phyloP scores from a whole-genome alignment of 2,113 vertebrate species.

The Megaleporinus macrocephalus region DNA sequence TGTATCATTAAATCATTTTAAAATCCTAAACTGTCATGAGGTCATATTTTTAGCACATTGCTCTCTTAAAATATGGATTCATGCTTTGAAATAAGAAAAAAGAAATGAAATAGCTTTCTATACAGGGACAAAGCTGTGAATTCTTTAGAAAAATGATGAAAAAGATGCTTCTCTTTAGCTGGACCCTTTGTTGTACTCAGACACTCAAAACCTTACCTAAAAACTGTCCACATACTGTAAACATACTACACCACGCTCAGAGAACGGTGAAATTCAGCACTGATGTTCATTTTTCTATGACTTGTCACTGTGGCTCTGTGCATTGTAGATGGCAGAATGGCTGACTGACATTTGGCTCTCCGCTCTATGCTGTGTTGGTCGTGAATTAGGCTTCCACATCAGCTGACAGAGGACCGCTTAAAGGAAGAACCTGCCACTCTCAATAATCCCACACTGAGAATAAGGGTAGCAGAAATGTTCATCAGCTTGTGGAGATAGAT shows the following conservation, averaged over 20 bases:
- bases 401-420: conserved; percentile 31
- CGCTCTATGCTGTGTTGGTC: conserved; percentile 10
- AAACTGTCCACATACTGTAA: neutral
- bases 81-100: neutral
- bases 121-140: too few relatives aligned
- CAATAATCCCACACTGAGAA: conserved; percentile 23
- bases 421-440: conserved; percentile 43
- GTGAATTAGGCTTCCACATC: conserved; percentile 26
- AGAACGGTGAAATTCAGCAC: neutral
- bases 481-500: conserved; percentile 7
- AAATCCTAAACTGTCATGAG: too few relatives aligned
- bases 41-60: too few relatives aligned
- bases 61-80: too few relatives aligned
- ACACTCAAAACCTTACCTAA: neutral
- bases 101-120: too few relatives aligned
- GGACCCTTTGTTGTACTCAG: neutral
- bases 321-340: conserved; percentile 5
- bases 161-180: neutral
- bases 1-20: too few relatives aligned
- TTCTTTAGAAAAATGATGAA: too few relatives aligned
- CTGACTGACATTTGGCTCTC: conserved; percentile 18
- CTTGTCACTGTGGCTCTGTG: neutral
- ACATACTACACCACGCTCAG: neutral
- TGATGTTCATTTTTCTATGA: neutral
- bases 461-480: conserved; percentile 4